Evolutionary conservation across 2,113 vertebrate genomes (phyloP).

Genomic region (Nicator chloris): DNA sequence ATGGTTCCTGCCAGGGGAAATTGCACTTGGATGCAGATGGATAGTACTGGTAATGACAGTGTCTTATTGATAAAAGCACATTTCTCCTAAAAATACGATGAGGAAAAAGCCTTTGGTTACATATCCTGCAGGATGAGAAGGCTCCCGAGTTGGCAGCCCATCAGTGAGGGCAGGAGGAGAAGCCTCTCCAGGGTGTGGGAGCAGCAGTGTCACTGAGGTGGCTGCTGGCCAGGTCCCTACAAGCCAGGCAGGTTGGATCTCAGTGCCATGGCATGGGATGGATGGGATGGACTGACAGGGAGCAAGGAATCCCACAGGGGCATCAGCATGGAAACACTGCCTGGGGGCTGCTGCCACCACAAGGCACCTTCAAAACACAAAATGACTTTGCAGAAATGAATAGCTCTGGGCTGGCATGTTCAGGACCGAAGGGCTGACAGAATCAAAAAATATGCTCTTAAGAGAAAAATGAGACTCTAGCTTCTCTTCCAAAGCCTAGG

Average conservation of each 20-base stretch:
- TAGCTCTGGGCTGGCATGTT: neutral
- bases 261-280: neutral
- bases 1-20: neutral
- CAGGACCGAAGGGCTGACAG: neutral
- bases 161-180: neutral
- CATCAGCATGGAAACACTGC: neutral
- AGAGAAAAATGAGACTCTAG: constrained; percentile 11
- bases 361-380: neutral
- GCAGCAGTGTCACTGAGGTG: neutral
- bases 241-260: neutral
- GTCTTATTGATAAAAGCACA: neutral
- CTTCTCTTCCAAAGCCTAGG: neutral
- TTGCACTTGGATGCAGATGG: neutral
- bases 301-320: neutral
- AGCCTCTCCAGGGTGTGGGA: neutral
- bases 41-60: neutral
- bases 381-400: neutral
- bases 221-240: neutral
- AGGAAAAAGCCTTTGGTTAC: neutral
- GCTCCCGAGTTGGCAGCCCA: neutral
- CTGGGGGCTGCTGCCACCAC: neutral
- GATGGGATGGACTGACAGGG: neutral
- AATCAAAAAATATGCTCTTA: neutral
- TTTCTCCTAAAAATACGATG: neutral
- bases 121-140: neutral